phyloP scores from a whole-genome alignment of 2,113 vertebrate genomes.

The Osmerus mordax region DNA sequence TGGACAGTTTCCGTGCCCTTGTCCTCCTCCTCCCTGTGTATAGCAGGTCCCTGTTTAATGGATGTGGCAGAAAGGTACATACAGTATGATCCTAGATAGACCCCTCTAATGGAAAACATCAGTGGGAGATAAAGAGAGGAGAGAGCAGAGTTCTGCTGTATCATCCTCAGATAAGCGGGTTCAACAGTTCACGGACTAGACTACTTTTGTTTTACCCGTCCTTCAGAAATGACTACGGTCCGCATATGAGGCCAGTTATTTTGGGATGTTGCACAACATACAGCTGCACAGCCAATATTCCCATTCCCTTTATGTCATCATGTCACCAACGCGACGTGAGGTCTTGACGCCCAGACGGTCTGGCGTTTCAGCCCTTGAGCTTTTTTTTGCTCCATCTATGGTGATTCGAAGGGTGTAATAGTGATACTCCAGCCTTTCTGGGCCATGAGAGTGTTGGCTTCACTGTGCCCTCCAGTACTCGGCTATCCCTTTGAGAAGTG shows the following conservation, averaged over 20 bases:
- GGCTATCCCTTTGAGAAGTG: not conserved
- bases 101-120: constrained; percentile 8
- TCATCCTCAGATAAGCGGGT: constrained; percentile 11
- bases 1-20: not conserved
- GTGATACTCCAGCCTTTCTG: constrained; percentile 47
- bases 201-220: constrained; percentile 42
- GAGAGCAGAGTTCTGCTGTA: constrained; percentile 7
- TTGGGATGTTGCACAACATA: not conserved
- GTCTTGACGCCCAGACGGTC: constrained; percentile 28
- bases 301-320: constrained; percentile 47
- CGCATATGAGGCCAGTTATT: constrained; percentile 31
- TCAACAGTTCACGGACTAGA: constrained; percentile 38
- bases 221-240: constrained; percentile 4
- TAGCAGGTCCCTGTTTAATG: not conserved
- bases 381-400: constrained; percentile 15
- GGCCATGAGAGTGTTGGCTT: too few relatives aligned
- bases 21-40: not conserved
- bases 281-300: constrained; percentile 26
- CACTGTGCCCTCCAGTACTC: too few relatives aligned
- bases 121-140: not conserved
- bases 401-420: constrained; percentile 51
- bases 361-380: constrained; percentile 14
- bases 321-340: constrained; percentile 35
- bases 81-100: not conserved
- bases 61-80: not conserved